These are phyloP conservation scores for Propsilocerus akamusi DNA, from an alignment of 1,140 invertebrate genomes.

Conservation along the genomic window DNA sequence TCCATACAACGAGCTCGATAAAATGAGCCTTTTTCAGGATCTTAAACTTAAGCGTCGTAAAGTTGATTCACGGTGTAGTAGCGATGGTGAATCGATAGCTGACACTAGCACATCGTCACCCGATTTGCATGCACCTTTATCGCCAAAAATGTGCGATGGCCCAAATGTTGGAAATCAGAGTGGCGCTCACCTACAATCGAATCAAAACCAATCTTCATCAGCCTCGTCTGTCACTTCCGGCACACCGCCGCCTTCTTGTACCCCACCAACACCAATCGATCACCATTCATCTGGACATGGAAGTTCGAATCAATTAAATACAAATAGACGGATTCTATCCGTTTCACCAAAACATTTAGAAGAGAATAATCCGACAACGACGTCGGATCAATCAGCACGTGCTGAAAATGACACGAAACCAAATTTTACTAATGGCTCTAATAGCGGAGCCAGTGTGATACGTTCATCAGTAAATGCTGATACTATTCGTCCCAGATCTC, in stretches of 20 bases:
- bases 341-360: slow-evolving; percentile 9
- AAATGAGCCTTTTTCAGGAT: slow-evolving; percentile 97
- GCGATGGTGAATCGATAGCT: slow-evolving; percentile 83
- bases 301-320: background rate
- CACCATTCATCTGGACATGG: background rate
- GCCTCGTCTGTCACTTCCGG: slow-evolving; percentile 14
- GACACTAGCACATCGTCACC: slow-evolving; percentile 77
- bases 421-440: slow-evolving; percentile 13
- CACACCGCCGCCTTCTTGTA: slow-evolving; percentile 16
- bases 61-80: slow-evolving; percentile 88
- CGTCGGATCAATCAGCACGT: slow-evolving; percentile 9
- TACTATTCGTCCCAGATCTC: background rate
- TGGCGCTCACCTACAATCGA: background rate
- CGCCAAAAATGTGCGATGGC: slow-evolving; percentile 42
- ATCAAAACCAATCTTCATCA: slow-evolving; percentile 16
- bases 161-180: slow-evolving; percentile 10
- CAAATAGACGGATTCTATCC: background rate
- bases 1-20: slow-evolving; percentile 81
- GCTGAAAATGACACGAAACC: slow-evolving; percentile 5
- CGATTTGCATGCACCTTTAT: slow-evolving; percentile 55
- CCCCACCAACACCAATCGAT: slow-evolving; percentile 5
- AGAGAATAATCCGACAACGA: slow-evolving; percentile 18
- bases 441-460: slow-evolving; percentile 5
- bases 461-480: background rate
- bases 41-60: slow-evolving; percentile 93